Conservation (phyloP, 2,888 invertebrate genomes). For the Epistrophe eligans region DNA sequence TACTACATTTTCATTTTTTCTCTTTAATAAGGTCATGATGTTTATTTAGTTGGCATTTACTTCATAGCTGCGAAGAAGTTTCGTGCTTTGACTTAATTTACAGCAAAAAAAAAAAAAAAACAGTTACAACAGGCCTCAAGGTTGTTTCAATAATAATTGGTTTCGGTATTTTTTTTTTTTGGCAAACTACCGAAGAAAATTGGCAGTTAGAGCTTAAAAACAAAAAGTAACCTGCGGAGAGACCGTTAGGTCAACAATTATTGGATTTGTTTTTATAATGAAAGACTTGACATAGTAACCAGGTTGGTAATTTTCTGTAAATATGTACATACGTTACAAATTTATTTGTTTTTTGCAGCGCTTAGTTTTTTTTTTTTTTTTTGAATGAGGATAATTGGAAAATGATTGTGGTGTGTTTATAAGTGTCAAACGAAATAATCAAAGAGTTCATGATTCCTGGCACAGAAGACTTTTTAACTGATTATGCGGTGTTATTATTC, state of each 20-base stretch:
- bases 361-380: neutral
- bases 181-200: neutral
- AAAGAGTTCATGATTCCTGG: neutral
- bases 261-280: neutral
- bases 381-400: neutral
- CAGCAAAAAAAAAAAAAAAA: slow-evolving; percentile 1
- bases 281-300: slow-evolving; percentile 15
- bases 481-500: neutral
- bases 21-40: neutral
- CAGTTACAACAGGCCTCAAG: slow-evolving; percentile 20
- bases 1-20: neutral
- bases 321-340: neutral
- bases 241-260: neutral
- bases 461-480: neutral
- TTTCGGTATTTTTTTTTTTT: neutral
- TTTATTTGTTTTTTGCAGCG: neutral
- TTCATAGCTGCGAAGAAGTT: neutral
- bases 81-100: slow-evolving; percentile 37
- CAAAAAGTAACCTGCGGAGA: too few relatives aligned
- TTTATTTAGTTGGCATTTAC: slow-evolving; percentile 2
- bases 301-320: slow-evolving; percentile 3
- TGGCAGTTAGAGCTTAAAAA: neutral
- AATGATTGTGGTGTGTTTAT: neutral
- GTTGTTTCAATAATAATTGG: slow-evolving; percentile 24
- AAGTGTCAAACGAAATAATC: neutral